Evolutionary conservation across 2,888 invertebrate genomes (phyloP).

Genomic region (Mimas tiliae): DNA sequence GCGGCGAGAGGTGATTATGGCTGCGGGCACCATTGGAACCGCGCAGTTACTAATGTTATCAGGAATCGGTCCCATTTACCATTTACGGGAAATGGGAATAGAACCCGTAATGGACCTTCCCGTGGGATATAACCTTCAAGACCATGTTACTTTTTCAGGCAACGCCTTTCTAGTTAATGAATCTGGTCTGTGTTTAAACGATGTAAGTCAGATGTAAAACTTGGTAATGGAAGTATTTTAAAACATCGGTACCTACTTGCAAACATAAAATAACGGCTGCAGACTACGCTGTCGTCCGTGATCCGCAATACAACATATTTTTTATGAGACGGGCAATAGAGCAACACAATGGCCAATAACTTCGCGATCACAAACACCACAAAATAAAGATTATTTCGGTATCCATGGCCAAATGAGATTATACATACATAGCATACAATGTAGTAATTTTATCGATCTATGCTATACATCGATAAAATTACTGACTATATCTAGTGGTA

Average conservation of each 20-base stretch:
- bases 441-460: too few species aligned
- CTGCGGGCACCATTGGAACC: slow-evolving; percentile 93
- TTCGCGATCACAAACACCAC: too few species aligned
- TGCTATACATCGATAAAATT: too few species aligned
- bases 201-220: slow-evolving; percentile 64
- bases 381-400: too few species aligned
- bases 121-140: slow-evolving; percentile 93
- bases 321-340: too few species aligned
- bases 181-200: slow-evolving; percentile 86
- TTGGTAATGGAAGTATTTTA: not conserved
- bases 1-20: slow-evolving; percentile 90
- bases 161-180: slow-evolving; percentile 90
- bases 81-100: slow-evolving; percentile 86
- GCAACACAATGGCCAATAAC: too few species aligned
- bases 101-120: slow-evolving; percentile 87
- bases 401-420: too few species aligned
- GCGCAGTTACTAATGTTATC: slow-evolving; percentile 95
- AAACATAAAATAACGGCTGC: not conserved
- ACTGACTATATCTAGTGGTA: too few species aligned
- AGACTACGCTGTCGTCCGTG: not conserved
- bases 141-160: slow-evolving; percentile 90
- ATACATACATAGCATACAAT: too few species aligned
- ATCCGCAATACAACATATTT: not conserved
- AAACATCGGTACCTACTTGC: too few species aligned
- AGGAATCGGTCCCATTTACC: slow-evolving; percentile 89